Base-by-base conservation (phyloP, 2,113 vertebrate genomes). In the Sapayoa aenigma region DNA sequence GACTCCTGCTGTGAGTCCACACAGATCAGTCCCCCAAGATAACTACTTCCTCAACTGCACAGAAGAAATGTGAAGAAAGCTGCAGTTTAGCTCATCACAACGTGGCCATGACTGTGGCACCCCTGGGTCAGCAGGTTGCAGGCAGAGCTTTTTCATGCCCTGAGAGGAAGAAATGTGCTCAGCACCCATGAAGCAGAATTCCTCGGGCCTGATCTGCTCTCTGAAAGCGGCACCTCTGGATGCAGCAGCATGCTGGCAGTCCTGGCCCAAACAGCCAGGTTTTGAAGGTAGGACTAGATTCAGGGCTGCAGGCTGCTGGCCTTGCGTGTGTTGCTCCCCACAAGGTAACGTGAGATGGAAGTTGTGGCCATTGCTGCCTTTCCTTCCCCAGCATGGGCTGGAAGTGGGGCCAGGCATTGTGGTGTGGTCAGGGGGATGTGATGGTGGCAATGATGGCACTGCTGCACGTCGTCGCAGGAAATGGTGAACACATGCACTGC, bases 331-430 rank as follows among this genome's bases (percentile, higher is more conserved):
- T 8, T 63, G n/a, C 19, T 93, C 23, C 42, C 20, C 15, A 4
- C 1, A 0, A 24, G 7, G 6, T 27, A 63, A 49, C 13, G 16
- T 6, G 27, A 27, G 42, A 2, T 4, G 25, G 53, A 44, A 47
- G 25, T 6, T 37, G 46, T 56, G 72, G 33, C 56, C 6, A 5
- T 14, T 49, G 59, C 59, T 55, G 72, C 21, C 44, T 78, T 76
- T 81, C 53, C 14, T 50, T 42, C 16, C 30, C 56, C 19, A 9
- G 33, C 60, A 60, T 20, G 65, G 58, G 59, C 65, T 58, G 60
- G 37, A 0, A 0, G 30, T 12, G 84, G 24, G 52, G 72, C 56
- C 46, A 5, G 47, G 53, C 58, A 59, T 37, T 0, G 1, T 13
- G 14, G 14, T 28, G 30, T 1, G 8, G 31, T 9, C 5, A 17